phyloP scores from a whole-genome alignment of 2,797 vertebrate genomes.

The Coracias cyanogaster region DNA sequence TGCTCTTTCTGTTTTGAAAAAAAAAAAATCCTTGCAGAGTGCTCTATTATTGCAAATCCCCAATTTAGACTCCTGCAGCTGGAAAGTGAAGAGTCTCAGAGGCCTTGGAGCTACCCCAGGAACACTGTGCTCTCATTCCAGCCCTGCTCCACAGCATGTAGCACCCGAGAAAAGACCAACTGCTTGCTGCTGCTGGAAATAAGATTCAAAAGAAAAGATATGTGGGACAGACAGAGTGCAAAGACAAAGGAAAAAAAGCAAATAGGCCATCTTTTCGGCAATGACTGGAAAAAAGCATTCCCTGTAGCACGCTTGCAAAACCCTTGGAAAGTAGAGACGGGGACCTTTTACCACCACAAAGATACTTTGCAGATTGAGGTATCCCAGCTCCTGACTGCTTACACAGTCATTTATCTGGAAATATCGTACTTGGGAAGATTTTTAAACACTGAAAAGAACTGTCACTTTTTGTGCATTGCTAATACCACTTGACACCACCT shows the following conservation, averaged over 20 bases:
- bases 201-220: neutral
- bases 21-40: neutral
- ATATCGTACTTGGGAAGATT: neutral
- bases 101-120: neutral
- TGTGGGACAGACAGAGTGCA: accelerated
- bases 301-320: neutral
- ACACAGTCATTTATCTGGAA: neutral
- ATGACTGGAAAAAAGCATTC: neutral
- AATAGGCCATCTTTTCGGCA: neutral
- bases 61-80: neutral
- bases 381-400: neutral
- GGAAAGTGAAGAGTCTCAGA: neutral
- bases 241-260: neutral
- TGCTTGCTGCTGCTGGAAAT: neutral
- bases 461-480: neutral
- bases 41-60: neutral
- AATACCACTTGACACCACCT: slow-evolving; percentile 9
- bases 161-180: neutral
- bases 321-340: neutral
- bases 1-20: neutral
- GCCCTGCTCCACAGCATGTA: accelerated
- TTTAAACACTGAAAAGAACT: neutral
- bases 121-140: neutral
- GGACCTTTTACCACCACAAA: neutral
- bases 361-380: neutral